Evolutionary conservation across 2,888 invertebrate species (phyloP).

Genomic region (Drosophila mettleri): DNA sequence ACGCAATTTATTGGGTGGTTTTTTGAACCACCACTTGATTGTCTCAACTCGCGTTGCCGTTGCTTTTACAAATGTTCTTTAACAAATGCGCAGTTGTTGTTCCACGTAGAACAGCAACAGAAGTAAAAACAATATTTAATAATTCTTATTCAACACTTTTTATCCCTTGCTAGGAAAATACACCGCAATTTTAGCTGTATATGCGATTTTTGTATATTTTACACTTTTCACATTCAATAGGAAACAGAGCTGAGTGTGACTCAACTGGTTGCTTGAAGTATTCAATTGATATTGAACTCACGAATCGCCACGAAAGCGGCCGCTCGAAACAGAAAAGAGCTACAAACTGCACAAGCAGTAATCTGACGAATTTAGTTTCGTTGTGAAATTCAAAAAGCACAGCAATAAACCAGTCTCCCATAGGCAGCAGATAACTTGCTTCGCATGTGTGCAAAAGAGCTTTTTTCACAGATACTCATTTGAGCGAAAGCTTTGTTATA

Average conservation of each 20-base stretch:
- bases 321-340: constrained; percentile 31
- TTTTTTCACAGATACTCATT: constrained; percentile 26
- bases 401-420: constrained; percentile 62
- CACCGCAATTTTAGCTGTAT: constrained; percentile 2
- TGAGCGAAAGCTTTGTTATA: constrained; percentile 21
- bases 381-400: constrained; percentile 83
- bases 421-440: constrained; percentile 58
- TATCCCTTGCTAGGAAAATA: constrained; percentile 42
- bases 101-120: constrained; percentile 56
- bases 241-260: constrained; percentile 42
- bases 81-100: constrained; percentile 58
- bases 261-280: constrained; percentile 65
- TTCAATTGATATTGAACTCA: constrained; percentile 55
- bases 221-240: constrained; percentile 47
- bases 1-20: constrained; percentile 66
- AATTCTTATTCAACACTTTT: constrained; percentile 7
- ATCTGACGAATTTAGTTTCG: constrained; percentile 76
- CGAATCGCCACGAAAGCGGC: constrained; percentile 5
- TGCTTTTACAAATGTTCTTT: constrained; percentile 27
- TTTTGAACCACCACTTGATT: constrained; percentile 63
- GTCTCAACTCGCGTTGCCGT: constrained; percentile 54
- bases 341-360: constrained; percentile 31
- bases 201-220: constrained; percentile 25
- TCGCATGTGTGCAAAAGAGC: constrained; percentile 31
- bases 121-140: neutral